Evolutionary conservation across 2,888 invertebrate species (phyloP).

Genomic region (Mimas tiliae): DNA sequence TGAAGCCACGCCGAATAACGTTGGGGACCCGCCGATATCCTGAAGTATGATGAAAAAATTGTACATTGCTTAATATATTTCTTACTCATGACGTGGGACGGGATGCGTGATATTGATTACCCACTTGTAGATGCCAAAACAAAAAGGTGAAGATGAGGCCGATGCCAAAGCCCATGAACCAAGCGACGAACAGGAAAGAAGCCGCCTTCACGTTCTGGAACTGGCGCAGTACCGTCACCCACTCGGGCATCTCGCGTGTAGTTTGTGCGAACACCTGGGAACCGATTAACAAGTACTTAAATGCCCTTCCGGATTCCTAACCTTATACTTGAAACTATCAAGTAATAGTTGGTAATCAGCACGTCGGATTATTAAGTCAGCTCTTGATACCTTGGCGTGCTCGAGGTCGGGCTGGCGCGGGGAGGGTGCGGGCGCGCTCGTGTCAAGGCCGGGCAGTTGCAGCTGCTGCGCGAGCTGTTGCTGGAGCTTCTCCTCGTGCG

Average conservation of each 20-base stretch:
- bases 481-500: slow-evolving; percentile 91
- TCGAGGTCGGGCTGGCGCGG: slow-evolving; percentile 48
- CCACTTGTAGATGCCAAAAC: slow-evolving; percentile 98
- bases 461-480: slow-evolving; percentile 93
- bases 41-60: slow-evolving; percentile 60
- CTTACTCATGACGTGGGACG: background rate
- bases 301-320: too few species aligned
- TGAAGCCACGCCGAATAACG: slow-evolving; percentile 98
- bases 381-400: slow-evolving; percentile 48
- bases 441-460: slow-evolving; percentile 91
- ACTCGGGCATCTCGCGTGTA: slow-evolving; percentile 95
- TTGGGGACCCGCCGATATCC: slow-evolving; percentile 98
- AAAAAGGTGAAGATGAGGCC: slow-evolving; percentile 99
- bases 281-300: slow-evolving; percentile 45
- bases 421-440: slow-evolving; percentile 79
- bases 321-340: too few species aligned
- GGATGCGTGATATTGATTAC: background rate
- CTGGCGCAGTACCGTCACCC: slow-evolving; percentile 95
- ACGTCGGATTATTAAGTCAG: too few species aligned
- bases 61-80: background rate
- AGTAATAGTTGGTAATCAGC: too few species aligned
- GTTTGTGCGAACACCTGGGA: slow-evolving; percentile 94
- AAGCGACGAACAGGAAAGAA: slow-evolving; percentile 97
- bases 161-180: slow-evolving; percentile 99
- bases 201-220: slow-evolving; percentile 96